Evolutionary conservation across 2,888 invertebrate genomes (phyloP).

Genomic region (Ophion ventricosus): DNA sequence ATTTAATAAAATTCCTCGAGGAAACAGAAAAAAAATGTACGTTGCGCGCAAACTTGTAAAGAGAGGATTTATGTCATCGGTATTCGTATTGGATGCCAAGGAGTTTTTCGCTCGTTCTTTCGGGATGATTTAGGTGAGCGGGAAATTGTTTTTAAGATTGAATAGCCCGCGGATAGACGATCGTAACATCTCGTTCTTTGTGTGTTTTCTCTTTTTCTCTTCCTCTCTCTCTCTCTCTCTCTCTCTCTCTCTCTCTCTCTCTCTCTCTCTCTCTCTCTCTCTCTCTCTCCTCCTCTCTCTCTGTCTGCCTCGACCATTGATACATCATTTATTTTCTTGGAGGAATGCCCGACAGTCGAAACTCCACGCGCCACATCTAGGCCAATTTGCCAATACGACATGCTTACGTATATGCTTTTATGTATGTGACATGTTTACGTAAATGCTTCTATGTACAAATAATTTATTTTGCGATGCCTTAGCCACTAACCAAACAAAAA

Average conservation of each 20-base stretch:
- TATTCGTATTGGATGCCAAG: conserved; percentile 32
- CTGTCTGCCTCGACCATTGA: conserved; percentile 59
- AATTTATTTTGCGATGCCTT: not conserved
- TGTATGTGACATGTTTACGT: conserved; percentile 10
- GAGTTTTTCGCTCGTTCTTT: conserved; percentile 47
- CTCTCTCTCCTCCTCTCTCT: not conserved
- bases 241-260: not conserved
- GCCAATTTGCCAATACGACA: conserved; percentile 74
- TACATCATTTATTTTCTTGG: conserved; percentile 74
- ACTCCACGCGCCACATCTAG: conserved; percentile 67
- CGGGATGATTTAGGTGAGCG: conserved; percentile 67
- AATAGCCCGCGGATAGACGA: conserved; percentile 62
- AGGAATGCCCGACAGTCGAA: conserved; percentile 69
- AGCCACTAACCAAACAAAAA: too few species aligned
- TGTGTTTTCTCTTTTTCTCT: too few species aligned
- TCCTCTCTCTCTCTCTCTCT: too few species aligned
- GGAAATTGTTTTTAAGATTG: conserved; percentile 74
- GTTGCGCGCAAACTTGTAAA: not conserved
- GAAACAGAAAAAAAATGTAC: conserved; percentile 1
- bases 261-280: too few species aligned
- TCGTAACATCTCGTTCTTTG: conserved; percentile 13
- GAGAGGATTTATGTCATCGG: conserved; percentile 34
- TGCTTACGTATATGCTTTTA: conserved; percentile 36
- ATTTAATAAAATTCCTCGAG: not conserved
- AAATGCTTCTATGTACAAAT: not conserved